Evolutionary conservation across 2,888 invertebrate genomes (phyloP), one percentile per base, ranked within the genome.

Genomic region (Drosophila meridionalis): DNA sequence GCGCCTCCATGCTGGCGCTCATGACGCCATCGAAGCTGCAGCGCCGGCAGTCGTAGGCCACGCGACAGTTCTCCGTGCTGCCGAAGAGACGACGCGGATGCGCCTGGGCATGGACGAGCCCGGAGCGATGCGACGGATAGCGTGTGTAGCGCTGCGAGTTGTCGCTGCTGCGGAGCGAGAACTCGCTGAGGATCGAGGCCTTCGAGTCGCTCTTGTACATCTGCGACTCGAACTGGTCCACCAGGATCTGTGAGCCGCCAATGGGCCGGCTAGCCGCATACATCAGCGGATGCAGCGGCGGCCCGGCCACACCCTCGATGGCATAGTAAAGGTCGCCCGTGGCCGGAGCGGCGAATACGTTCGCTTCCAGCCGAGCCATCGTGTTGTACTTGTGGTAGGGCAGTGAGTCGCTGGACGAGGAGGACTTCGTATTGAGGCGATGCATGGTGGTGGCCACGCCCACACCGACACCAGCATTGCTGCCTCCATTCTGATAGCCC

Each of bases 321-420:
- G 90, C 87, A 52, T 91, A 91, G 38, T 89, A 89, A 2, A 91
- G 76, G 65, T 91, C 83, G 4, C 84, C 78, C 0, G 83, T 73
- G 5, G 50, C 65, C 5, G 86, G 86, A 0, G 82, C 69, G 12
- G 90, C 66, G 53, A 82, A 79, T 34, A 87, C 77, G 59, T 83
- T 87, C 2, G 91, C 89, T 70, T 92, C 92, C 38, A 92, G 73
- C 2, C 91, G 83, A 0, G 91, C 87, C 83, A 92, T 88, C 4
- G 92, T 92, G 48, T 92, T 92, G 66, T 90, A 92, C 64, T 93
- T 93, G 65, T 92, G 80, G 42, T 88, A 77, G 26, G 93, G 92
- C 60, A 93, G 67, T 4, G 93, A 93, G 73, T 93, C 93, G 64
- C 93, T 93, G 3, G 93, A 93, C n/a, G 93, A 93, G n/a, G 93